These are phyloP conservation scores for Nyctibius bracteatus DNA, from an alignment of 2,113 vertebrate genomes.

Conservation along the genomic window DNA sequence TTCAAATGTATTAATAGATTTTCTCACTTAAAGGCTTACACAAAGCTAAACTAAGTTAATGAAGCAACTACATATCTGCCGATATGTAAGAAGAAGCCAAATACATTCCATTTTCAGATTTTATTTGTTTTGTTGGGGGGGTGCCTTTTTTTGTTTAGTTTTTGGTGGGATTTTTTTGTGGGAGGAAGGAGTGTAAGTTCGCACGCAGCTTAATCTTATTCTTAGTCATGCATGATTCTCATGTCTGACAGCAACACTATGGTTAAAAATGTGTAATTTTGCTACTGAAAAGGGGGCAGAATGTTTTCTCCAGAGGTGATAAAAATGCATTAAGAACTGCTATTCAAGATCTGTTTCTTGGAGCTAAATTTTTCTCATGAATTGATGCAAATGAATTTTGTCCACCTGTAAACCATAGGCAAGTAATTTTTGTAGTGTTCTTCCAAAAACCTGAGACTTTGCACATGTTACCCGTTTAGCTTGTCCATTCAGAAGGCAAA, in stretches of 20 bases:
- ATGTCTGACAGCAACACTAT: not conserved
- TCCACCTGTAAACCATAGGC: not conserved
- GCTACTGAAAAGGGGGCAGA: not conserved
- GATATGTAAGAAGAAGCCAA: not conserved
- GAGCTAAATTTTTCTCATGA: not conserved
- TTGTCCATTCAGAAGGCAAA: not conserved
- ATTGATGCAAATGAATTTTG: not conserved
- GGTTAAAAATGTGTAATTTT: not conserved
- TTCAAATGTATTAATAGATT: conserved; percentile 43
- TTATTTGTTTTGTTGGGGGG: not conserved
- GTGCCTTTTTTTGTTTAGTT: rapidly evolving
- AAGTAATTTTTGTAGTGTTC: not conserved
- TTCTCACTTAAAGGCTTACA: conserved; percentile 25
- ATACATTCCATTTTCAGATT: not conserved
- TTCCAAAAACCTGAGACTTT: not conserved
- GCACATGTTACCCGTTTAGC: not conserved
- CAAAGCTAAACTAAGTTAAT: conserved; percentile 44
- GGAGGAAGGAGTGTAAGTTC: not conserved
- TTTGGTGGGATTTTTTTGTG: not conserved
- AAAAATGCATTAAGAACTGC: not conserved
- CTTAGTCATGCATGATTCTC: not conserved
- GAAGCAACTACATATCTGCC: conserved; percentile 24
- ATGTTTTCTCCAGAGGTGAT: not conserved
- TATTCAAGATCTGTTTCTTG: not conserved
- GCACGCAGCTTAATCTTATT: conserved; percentile 23